phyloP scores from a whole-genome alignment of 2,113 vertebrate species.

The Enhydra lutris region DNA sequence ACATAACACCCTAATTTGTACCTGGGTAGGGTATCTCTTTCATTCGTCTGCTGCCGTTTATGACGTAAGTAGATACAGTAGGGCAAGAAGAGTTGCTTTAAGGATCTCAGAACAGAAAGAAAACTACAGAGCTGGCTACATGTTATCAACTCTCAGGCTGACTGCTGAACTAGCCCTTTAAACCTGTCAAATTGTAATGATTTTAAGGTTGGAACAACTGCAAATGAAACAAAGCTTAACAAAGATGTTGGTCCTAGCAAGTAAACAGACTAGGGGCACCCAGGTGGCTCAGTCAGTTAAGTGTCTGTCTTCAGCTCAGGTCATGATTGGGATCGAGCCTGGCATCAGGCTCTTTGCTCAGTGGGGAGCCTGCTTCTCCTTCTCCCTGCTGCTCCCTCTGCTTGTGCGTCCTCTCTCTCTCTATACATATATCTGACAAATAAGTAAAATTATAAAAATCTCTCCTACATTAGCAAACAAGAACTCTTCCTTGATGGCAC shows the following conservation, averaged over 20 bases:
- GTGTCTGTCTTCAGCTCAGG: too few relatives aligned
- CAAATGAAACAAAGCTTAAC: conserved; percentile 6
- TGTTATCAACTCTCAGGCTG: background rate
- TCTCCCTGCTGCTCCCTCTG: background rate
- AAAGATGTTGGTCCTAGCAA: conserved; percentile 5
- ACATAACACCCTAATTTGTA: background rate
- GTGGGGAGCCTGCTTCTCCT: too few relatives aligned
- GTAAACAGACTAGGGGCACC: background rate
- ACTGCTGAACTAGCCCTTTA: background rate
- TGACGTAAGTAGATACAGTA: background rate
- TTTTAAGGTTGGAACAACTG: conserved; percentile 26
- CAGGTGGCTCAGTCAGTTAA: too few relatives aligned
- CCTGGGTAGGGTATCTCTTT: conserved; percentile 5
- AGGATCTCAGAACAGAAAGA: background rate
- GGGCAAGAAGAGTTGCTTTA: background rate
- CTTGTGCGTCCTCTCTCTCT: background rate
- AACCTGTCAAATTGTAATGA: conserved; percentile 4
- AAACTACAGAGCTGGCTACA: background rate
- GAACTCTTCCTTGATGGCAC: background rate
- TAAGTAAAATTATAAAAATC: background rate
- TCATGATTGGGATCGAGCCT: too few relatives aligned
- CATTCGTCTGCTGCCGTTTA: background rate
- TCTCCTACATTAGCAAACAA: background rate
- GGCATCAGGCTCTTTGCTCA: too few relatives aligned
- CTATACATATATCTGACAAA: background rate